Evolutionary conservation across 1,140 invertebrate genomes (phyloP), one percentile per base, ranked within the genome.

Genomic region (Oedothorax gibbosus): DNA sequence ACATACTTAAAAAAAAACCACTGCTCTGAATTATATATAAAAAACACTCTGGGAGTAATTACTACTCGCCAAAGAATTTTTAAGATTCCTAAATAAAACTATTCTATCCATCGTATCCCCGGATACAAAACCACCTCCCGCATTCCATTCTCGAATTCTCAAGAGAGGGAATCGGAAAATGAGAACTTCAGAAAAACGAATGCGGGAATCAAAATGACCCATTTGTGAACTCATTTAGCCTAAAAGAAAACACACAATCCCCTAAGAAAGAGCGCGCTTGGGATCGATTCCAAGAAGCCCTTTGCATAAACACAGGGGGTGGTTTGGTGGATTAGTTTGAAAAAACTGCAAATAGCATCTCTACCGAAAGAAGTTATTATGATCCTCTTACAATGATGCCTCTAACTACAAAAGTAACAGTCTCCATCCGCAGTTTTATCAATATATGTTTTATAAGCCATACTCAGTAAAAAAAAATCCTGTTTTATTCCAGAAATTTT

Each of bases 161-260:
- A 21, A 6, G 65, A 71, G 35, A 35, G 50, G 54, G 62, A 49
- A 69, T 54, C 50, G 15, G 65, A 51, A 69, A 80, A 80, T 71
- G 51, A 66, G 68, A 78, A 54, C 21, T 50, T 18, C 9, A 18
- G 65, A 49, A 80, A 69, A 77, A 21, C 20, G 72, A 64, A 69
- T 35, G 66, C 78, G 71, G 60, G 60, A 80, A 80, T 80, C 78
- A 80, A 80, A 80, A 66, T 71, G 62, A 65, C 65, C 78, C 35
- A 80, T 80, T 80, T 80, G 66, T 54, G 53, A 71, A 57, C 78
- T 80, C 78, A 71, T 80, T 80, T 35, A 35, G 68, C 64, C 76
- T 56, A 53, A 78, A 56, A 56, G 62, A 56, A 73, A 73, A 56
- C 15, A 73, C 15, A 66, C 10, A 66, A 66, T n/a, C 5, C 15